phyloP scores from a whole-genome alignment of 2,797 vertebrate species.

The Hypotaenidia philippensis region DNA sequence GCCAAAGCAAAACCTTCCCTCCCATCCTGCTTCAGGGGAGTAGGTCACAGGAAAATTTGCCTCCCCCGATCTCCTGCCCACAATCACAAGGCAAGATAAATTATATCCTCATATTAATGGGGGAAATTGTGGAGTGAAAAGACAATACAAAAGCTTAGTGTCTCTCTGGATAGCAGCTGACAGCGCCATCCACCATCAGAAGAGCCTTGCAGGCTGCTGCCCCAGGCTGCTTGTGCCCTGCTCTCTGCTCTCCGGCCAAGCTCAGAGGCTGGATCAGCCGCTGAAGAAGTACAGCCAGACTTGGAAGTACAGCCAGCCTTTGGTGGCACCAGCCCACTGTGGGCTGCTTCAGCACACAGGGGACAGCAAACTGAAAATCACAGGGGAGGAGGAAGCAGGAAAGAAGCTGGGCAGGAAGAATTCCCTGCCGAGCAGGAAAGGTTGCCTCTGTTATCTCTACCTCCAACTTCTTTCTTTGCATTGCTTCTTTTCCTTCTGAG shows the following conservation, averaged over 20 bases:
- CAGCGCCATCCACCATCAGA: neutral
- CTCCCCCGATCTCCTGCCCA: neutral
- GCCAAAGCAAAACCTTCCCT: neutral
- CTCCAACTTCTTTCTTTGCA: neutral
- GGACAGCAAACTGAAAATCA: neutral
- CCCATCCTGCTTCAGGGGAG: neutral
- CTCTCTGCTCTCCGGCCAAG: rapidly evolving
- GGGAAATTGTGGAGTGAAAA: neutral
- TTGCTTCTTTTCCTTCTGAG: neutral
- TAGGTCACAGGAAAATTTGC: neutral
- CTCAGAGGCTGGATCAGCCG: neutral
- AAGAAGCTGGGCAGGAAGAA: rapidly evolving
- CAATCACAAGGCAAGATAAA: neutral
- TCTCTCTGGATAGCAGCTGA: neutral
- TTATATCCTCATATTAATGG: neutral
- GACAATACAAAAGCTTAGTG: neutral
- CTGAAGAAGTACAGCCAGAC: neutral
- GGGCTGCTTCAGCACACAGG: neutral
- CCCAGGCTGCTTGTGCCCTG: neutral
- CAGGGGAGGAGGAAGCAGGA: neutral
- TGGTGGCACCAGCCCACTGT: neutral
- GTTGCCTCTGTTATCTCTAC: neutral
- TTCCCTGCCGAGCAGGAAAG: neutral
- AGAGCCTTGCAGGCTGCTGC: neutral
- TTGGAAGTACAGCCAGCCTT: neutral